Percentiles rank a stretch among this genome's conserved stretches.
Conservation (phyloP, 2,888 invertebrate genomes). For the Chalcis sispes region DNA sequence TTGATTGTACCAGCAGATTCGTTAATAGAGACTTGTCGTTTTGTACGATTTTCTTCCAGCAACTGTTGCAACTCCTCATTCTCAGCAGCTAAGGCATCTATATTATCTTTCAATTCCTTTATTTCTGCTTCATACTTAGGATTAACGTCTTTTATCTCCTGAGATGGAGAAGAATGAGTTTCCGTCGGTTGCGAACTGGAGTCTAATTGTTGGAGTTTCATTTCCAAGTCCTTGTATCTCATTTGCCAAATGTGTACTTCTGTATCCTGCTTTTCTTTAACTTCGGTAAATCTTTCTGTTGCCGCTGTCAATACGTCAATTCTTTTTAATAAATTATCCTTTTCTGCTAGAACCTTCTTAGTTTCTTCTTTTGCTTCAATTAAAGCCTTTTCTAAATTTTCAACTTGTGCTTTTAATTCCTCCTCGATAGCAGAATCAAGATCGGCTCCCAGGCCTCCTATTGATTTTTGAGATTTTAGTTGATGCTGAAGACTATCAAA, state of each 20-base stretch:
- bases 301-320: constrained; percentile 85
- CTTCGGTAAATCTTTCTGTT: constrained; percentile 86
- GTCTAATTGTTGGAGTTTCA: constrained; percentile 79
- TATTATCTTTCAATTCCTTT: constrained; percentile 77
- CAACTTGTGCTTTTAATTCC: constrained; percentile 84
- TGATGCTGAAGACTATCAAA: constrained; percentile 81
- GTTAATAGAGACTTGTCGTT: constrained; percentile 62
- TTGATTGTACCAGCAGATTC: constrained; percentile 7
- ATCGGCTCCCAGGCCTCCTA: constrained; percentile 76
- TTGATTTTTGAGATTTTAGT: constrained; percentile 77
- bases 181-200: constrained; percentile 28
- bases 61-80: constrained; percentile 80
- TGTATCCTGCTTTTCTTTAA: constrained; percentile 88
- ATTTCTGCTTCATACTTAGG: constrained; percentile 71
- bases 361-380: constrained; percentile 80
- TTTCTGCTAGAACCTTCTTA: constrained; percentile 82
- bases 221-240: constrained; percentile 83
- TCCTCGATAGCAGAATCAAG: constrained; percentile 88
- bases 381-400: constrained; percentile 81
- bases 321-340: constrained; percentile 82
- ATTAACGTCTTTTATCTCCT: not conserved
- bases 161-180: constrained; percentile 13
- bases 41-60: constrained; percentile 78
- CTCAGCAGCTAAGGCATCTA: constrained; percentile 80
- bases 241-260: constrained; percentile 85